phyloP scores from a whole-genome alignment of 2,888 invertebrate species.

The Eudasyphora cyanicolor region DNA sequence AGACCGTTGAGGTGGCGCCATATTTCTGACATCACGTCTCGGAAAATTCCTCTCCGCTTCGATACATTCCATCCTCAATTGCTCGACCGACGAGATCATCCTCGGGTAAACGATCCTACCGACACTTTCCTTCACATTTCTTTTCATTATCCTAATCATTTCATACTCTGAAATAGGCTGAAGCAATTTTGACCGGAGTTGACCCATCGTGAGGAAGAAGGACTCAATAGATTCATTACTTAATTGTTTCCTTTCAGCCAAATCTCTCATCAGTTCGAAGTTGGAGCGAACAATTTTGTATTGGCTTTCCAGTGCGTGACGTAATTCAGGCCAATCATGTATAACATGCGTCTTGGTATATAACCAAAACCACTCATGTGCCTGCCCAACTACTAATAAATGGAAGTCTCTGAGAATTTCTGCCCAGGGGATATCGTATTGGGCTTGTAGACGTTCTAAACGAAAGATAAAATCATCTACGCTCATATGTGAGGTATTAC shows the following conservation, averaged over 20 bases:
- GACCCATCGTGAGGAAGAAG: neutral
- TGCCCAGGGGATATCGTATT: constrained; percentile 2
- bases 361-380: constrained; percentile 48
- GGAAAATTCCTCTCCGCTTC: constrained; percentile 20
- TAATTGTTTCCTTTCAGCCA: constrained; percentile 37
- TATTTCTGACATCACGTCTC: too few species aligned
- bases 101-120: constrained; percentile 21
- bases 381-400: constrained; percentile 4
- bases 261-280: constrained; percentile 41
- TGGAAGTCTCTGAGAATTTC: constrained; percentile 38
- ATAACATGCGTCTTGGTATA: constrained; percentile 8
- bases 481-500: too few species aligned
- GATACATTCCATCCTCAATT: constrained; percentile 14
- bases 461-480: too few species aligned
- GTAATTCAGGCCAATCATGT: constrained; percentile 27
- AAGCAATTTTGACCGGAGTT: neutral
- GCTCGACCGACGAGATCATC: constrained; percentile 2
- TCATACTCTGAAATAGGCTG: constrained; percentile 7
- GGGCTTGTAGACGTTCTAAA: constrained; percentile 27
- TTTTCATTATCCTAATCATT: constrained; percentile 28
- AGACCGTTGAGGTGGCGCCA: too few species aligned
- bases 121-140: constrained; percentile 8
- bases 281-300: constrained; percentile 24
- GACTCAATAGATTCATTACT: constrained; percentile 21
- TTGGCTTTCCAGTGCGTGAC: constrained; percentile 17